A percentile compares a stretch with the other conserved stretches of the same genome.
Conservation (phyloP, 2,113 vertebrate species). For the Corythaeola cristata region DNA sequence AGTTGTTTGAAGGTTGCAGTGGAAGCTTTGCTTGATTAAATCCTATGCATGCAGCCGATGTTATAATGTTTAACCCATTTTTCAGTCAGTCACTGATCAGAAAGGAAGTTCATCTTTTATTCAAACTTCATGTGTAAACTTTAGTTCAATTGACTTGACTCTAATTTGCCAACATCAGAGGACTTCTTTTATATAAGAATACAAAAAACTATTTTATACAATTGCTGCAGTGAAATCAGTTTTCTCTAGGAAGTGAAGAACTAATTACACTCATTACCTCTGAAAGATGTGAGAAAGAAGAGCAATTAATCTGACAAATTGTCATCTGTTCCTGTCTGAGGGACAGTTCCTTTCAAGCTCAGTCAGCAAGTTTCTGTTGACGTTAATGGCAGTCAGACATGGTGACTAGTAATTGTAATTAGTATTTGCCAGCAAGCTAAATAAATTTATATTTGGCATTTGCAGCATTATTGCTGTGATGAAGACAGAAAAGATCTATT, state of each 20-base stretch:
- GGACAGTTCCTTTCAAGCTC: not conserved
- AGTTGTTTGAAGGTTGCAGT: not conserved
- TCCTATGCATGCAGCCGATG: not conserved
- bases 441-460: not conserved
- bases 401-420: not conserved
- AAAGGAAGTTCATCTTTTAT: constrained; percentile 3
- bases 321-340: not conserved
- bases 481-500: not conserved
- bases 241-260: constrained; percentile 24
- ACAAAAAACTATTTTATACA: constrained; percentile 9
- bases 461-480: not conserved
- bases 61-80: not conserved
- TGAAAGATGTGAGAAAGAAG: constrained; percentile 31
- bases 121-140: not conserved
- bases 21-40: not conserved
- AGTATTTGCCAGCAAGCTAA: not conserved
- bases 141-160: constrained; percentile 1
- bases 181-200: not conserved
- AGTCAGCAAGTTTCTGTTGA: not conserved
- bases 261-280: constrained; percentile 50
- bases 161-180: constrained; percentile 7
- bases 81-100: not conserved
- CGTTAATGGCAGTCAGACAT: not conserved
- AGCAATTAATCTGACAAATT: constrained; percentile 34
- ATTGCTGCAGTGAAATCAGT: constrained; percentile 13